A percentile compares a stretch with the other conserved stretches of the same genome.
Evolutionary conservation across 2,797 vertebrate species (phyloP).

Genomic region (Furcifer pardalis): DNA sequence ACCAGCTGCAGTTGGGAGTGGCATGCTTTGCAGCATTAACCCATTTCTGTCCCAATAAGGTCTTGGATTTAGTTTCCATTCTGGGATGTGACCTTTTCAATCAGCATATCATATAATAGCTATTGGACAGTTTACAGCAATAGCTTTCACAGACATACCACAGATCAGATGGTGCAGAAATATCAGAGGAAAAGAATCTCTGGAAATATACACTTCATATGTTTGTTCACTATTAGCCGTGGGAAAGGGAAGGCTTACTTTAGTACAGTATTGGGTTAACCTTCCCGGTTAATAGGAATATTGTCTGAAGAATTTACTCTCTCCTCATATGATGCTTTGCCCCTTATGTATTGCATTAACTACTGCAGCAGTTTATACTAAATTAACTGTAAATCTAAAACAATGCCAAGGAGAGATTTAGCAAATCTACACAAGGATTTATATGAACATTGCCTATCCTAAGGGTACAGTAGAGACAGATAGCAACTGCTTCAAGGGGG

Average conservation of each 20-base stretch:
- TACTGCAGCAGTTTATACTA: not conserved
- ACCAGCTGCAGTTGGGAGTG: constrained; percentile 50
- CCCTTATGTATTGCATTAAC: not conserved
- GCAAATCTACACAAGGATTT: not conserved
- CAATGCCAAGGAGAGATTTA: not conserved
- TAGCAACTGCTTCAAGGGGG: not conserved
- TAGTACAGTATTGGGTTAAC: not conserved
- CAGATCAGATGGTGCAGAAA: constrained; percentile 13
- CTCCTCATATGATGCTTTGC: not conserved
- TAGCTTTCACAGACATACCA: not conserved
- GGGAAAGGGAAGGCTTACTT: not conserved
- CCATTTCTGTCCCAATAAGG: constrained; percentile 52
- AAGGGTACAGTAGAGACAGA: not conserved
- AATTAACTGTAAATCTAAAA: not conserved
- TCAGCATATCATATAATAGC: constrained; percentile 39
- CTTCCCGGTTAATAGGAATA: not conserved
- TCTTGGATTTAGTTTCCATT: constrained; percentile 56
- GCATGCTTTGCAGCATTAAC: constrained; percentile 27
- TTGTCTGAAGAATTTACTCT: not conserved
- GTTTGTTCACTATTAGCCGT: not conserved
- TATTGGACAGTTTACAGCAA: constrained; percentile 15
- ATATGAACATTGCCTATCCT: not conserved
- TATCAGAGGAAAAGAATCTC: constrained; percentile 6
- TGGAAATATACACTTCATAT: not conserved
- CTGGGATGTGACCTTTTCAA: constrained; percentile 52